A percentile compares a stretch with the other conserved stretches of the same genome.
These are phyloP conservation scores for Microtus montanus DNA, from an alignment of 2,113 vertebrate species.

Conservation along the genomic window DNA sequence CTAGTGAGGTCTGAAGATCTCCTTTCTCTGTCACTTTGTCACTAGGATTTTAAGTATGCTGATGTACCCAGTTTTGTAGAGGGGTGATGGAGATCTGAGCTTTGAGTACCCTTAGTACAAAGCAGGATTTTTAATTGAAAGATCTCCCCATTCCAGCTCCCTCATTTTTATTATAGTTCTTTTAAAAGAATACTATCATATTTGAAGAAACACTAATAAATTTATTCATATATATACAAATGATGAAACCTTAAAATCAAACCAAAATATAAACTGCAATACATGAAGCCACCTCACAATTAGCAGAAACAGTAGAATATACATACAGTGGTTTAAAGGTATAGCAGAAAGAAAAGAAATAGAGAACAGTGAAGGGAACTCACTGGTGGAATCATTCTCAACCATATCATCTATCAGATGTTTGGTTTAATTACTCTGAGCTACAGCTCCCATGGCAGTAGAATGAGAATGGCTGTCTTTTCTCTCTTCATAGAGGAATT, in stretches of 20 bases:
- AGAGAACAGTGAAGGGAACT: not conserved
- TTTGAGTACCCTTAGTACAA: not conserved
- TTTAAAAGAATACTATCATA: not conserved
- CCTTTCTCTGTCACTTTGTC: not conserved
- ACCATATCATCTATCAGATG: not conserved
- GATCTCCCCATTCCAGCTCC: not conserved
- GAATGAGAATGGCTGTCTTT: not conserved
- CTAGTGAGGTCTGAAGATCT: not conserved
- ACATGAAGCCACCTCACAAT: not conserved
- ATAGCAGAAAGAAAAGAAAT: not conserved
- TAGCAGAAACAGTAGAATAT: not conserved
- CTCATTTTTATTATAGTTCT: not conserved
- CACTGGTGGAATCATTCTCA: not conserved
- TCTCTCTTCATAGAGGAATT: not conserved
- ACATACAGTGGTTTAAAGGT: not conserved
- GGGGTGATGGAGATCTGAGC: not conserved
- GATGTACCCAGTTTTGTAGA: not conserved
- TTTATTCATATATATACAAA: not conserved
- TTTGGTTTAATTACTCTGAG: not conserved
- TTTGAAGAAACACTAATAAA: not conserved
- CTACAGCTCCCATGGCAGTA: not conserved
- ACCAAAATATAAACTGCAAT: not conserved
- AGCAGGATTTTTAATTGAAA: not conserved
- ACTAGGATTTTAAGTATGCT: not conserved
- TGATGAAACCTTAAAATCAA: not conserved